Percentiles rank a stretch among this genome's conserved stretches.
These are phyloP conservation scores for Listronotus bonariensis DNA, from an alignment of 1,140 invertebrate species.

Conservation along the genomic window DNA sequence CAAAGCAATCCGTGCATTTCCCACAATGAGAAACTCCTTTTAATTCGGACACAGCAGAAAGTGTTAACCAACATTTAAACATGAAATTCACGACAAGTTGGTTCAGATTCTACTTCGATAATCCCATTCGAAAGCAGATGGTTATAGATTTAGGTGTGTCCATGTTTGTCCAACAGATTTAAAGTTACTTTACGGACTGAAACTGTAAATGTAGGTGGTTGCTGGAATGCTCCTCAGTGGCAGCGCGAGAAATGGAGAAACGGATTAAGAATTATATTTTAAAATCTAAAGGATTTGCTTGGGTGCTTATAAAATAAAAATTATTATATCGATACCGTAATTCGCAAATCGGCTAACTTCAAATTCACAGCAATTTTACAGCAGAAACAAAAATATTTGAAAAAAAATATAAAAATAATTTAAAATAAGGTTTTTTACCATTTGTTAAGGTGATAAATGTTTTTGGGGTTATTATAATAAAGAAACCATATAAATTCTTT, in stretches of 20 bases:
- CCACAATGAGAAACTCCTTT: slow-evolving; percentile 39
- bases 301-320: no score
- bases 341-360: no score
- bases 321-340: no score
- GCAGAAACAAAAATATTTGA: no score
- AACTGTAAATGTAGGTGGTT: slow-evolving; percentile 33
- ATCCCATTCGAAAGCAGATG: slow-evolving; percentile 51
- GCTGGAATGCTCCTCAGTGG: slow-evolving; percentile 18
- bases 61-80: slow-evolving; percentile 46
- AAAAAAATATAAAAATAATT: no score
- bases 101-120: slow-evolving; percentile 52
- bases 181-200: slow-evolving; percentile 47
- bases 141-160: slow-evolving; percentile 57
- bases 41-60: slow-evolving; percentile 37
- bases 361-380: no score
- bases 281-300: no score
- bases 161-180: slow-evolving; percentile 56
- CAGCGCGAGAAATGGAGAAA: neutral
- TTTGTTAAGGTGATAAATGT: no score
- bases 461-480: no score
- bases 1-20: slow-evolving; percentile 24
- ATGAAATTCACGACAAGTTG: slow-evolving; percentile 49
- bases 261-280: no score
- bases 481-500: no score
- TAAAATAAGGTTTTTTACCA: no score